Conservation (phyloP, 1,140 invertebrate species). For the Platyscapa corneri region DNA sequence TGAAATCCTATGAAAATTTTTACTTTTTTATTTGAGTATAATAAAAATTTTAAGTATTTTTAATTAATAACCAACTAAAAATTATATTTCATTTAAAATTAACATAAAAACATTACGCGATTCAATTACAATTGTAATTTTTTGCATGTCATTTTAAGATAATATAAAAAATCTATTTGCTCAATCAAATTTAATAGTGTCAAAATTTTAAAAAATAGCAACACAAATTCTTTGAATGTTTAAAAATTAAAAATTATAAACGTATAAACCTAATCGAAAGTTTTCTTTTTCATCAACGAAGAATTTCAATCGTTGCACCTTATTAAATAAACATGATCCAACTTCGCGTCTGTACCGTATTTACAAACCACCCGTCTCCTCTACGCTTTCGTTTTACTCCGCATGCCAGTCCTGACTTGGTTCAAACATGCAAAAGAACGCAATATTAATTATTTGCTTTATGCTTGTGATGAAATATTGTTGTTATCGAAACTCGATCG, state of each 20-base stretch:
- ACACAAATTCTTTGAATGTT: neutral
- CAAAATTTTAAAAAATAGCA: too few species aligned
- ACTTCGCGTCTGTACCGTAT: neutral
- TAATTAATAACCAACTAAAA: too few species aligned
- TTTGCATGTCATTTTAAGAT: too few species aligned
- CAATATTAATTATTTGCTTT: constrained; percentile 43
- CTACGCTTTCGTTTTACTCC: neutral
- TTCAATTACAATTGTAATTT: too few species aligned
- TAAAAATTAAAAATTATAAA: neutral
- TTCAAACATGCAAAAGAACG: constrained; percentile 18
- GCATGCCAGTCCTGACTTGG: neutral
- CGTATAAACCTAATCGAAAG: neutral
- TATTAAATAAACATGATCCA: constrained; percentile 9
- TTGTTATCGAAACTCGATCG: constrained; percentile 35
- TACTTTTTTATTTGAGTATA: too few species aligned
- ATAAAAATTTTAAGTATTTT: too few species aligned
- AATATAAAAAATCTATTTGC: too few species aligned
- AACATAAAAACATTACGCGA: too few species aligned
- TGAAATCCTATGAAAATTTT: too few species aligned
- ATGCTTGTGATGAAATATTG: constrained; percentile 37
- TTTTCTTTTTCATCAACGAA: neutral
- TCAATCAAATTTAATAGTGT: too few species aligned
- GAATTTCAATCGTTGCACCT: constrained; percentile 23
- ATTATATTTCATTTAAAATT: too few species aligned
- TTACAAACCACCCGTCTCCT: neutral